Base-by-base conservation (phyloP, 2,797 vertebrate species). In the Myioborus miniatus region DNA sequence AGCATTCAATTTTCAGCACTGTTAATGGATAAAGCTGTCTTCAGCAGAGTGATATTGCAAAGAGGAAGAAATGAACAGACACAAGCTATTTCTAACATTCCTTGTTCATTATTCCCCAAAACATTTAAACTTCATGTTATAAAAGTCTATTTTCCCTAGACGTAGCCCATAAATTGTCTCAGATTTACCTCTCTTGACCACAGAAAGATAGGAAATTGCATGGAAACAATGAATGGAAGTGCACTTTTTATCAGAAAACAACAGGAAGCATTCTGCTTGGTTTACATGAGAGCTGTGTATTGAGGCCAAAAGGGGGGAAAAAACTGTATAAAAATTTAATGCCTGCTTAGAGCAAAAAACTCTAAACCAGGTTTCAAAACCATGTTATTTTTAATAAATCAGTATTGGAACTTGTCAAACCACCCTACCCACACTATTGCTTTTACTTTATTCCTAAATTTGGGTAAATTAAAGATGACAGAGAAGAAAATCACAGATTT, bases 141-240 rank as follows among this genome's bases (percentile, higher is more conserved):
- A 36, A 89, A 96, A 90, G 37, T 83, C 63, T 94, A 86, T 95
- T 94, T 95, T 83, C 87, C 89, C 90, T 68, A 97, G 94, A 96
- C 96, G 91, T 71, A 97, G 81, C 27, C 78, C 64, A 96, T 93
- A 95, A 96, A 96, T 96, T 95, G 83, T 90, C 91, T 95, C 91
- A 55, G 47, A 96, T 96, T 96, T 93, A 96, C 90, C 41, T 89
- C 93, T 95, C 90, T 96, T 96, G 88, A 95, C 87, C 59, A 55
- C 15, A 96, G 95, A 96, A 97, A 95, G 89, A 95, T 97, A 96
- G 97, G 97, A 98, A 98, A 94, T 96, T 95, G 59, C 93, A 89
- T 78, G 81, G 74, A 97, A 97, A 98, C 97, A 97, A 97, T 98
- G 94, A 97, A 97, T 98, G 97, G 97, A 98, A 98, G 96, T 97